Base-by-base conservation (phyloP, 2,888 invertebrate genomes). In the Ptycholaimellus sp. region DNA sequence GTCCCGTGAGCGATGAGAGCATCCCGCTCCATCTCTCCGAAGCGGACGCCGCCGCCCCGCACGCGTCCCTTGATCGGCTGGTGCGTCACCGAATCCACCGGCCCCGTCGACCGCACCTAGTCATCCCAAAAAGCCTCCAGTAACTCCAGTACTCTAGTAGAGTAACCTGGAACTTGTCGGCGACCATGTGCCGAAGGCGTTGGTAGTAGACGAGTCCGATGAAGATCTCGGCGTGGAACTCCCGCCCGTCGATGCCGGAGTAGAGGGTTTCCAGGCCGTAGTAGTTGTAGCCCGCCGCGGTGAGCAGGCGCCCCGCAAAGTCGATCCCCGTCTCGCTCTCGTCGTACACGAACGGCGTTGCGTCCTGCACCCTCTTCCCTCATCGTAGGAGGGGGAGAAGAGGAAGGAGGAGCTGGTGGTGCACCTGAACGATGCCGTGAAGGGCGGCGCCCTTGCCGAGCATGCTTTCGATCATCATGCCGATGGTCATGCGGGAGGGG, bases 1-100 rank as follows among this genome's bases (percentile, higher is more conserved):
- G 82, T 74, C 1, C 96, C 96, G 61, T 96, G 93, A 23, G 90
- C 76, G 39, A 96, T 73, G 27, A 99, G 66, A 1, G 82, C 77
- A 65, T 99, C 96, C 5, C 96, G 70, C 65, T 99, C 96, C 96
- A 99, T 99, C 68, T 99, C 96, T 33, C 96, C 96, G 56, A 99
- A 82, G 33, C 96, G 69, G 46, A 76, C 80, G 56, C 73, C 93
- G 48, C 72, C 96, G 7, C 7, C 25, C 25, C 25, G 25, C 25
- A 13, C 14, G 14, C 11, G 14, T 31, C 90, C 96, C 63, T 93
- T 82, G 39, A 96, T 74, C 0, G 96, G 96, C 59, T 99, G 96
- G n/a, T 76, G 73, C 0, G 90, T 93, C 11, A 87, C 57, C 1
- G 72, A 68, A 60, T 99, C 90, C 18, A 81, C 71, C 0, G 82